A percentile compares a stretch with the other conserved stretches of the same genome.
phyloP scores from a whole-genome alignment of 2,888 invertebrate species.

The Neuroscelio doddi region DNA sequence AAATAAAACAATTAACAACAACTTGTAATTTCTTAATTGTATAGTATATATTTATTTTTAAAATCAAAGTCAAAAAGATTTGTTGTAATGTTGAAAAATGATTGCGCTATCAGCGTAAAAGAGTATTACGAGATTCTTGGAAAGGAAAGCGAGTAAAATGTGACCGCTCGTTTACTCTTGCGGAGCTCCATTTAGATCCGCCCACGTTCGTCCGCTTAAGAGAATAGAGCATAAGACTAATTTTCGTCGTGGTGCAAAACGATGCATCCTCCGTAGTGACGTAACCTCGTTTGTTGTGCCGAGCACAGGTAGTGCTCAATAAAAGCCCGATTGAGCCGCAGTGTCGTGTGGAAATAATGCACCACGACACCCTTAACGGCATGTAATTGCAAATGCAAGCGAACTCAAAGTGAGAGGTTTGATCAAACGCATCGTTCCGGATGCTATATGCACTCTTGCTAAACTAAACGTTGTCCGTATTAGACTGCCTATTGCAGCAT shows the following conservation, averaged over 20 bases:
- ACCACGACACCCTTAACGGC: slow-evolving; percentile 4
- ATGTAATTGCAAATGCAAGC: slow-evolving; percentile 18
- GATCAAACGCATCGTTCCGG: slow-evolving; percentile 36
- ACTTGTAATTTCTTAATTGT: no score
- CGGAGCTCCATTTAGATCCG: slow-evolving; percentile 20
- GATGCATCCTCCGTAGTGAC: slow-evolving; percentile 6
- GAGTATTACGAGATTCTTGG: slow-evolving; percentile 19
- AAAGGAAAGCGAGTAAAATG: slow-evolving; percentile 28
- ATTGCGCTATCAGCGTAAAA: slow-evolving; percentile 23
- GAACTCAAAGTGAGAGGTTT: slow-evolving; percentile 27
- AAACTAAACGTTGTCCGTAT: slow-evolving; percentile 25
- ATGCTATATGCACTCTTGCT: slow-evolving; percentile 26
- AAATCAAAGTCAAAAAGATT: slow-evolving; percentile 1
- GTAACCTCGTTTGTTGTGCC: slow-evolving; percentile 2
- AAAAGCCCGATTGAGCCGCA: no score
- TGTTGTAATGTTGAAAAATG: neutral
- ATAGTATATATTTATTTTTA: slow-evolving; percentile 1
- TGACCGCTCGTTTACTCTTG: slow-evolving; percentile 11
- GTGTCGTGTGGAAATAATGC: slow-evolving; percentile 18
- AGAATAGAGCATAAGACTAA: slow-evolving; percentile 12
- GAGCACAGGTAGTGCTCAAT: slow-evolving; percentile 11
- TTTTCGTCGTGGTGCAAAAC: slow-evolving; percentile 6
- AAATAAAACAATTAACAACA: no score
- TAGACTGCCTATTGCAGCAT: slow-evolving; percentile 20
- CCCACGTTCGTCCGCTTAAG: slow-evolving; percentile 14